Evolutionary conservation across 2,888 invertebrate genomes (phyloP).

Genomic region (Calameuta pallipes): DNA sequence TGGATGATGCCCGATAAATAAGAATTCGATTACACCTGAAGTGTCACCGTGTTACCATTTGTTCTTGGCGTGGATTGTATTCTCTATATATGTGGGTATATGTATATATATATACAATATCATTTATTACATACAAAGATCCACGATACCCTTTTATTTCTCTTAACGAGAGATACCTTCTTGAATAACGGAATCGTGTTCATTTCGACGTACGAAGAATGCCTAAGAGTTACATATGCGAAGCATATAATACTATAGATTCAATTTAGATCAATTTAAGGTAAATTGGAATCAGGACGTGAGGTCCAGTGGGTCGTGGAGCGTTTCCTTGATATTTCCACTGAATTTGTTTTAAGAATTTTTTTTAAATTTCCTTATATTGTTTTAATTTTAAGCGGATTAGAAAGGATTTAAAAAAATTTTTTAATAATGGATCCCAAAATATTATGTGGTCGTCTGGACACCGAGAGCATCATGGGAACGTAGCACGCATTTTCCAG

Average conservation of each 20-base stretch:
- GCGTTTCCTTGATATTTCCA: background rate
- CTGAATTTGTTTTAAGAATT: background rate
- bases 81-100: background rate
- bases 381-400: background rate
- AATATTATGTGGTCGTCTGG: too few relatives aligned
- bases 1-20: background rate
- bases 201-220: background rate
- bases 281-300: background rate
- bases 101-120: background rate
- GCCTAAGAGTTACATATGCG: too few relatives aligned
- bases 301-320: background rate
- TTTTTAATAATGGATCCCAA: background rate
- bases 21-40: background rate
- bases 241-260: background rate
- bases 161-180: background rate
- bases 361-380: background rate
- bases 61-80: background rate
- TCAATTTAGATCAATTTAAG: background rate
- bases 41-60: background rate
- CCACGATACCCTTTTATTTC: background rate
- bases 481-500: too few relatives aligned
- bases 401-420: background rate
- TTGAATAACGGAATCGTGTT: background rate
- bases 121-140: background rate
- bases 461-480: background rate